Evolutionary conservation across 2,113 vertebrate genomes (phyloP), one percentile per base, ranked within the genome.

Genomic region (Crotalus horridus): DNA sequence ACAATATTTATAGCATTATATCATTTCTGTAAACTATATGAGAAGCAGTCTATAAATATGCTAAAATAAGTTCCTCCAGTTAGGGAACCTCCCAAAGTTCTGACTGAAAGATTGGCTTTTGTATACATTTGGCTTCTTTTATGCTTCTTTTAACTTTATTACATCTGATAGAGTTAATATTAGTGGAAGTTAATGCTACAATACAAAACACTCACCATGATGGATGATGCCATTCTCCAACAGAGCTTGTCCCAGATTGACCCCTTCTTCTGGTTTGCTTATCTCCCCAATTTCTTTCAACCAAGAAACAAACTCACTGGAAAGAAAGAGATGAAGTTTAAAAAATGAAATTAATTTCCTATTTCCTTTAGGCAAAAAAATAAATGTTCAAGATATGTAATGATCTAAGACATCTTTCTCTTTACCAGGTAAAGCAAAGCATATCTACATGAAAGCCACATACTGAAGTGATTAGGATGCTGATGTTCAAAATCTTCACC

Each of bases 141-240:
- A 39, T 9, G 69, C 17, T 81, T 81, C 33, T 88, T 88, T 56
- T 3, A 46, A 89, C 6, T 64, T 64, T 54, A 91, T 39, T 85
- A 15, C 93, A 29, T 55, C 53, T 2, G 93, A 96, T 39, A 8
- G 39, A 46, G 0, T 89, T 85, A 51, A 9, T 51, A 51, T 51
- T 51, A 51, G 8, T 51, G 48, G 48, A 51, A 51, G 48, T 29
- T 24, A 33, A 91, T 86, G 87, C 88, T 53, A 88, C 85, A 88
- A 87, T 85, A 88, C 2, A 23, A 51, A 90, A 61, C 24, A 96
- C 98, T 99, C 97, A 99, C 99, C 99, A 2, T 99, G 99, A 96
- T 99, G 99, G 96, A 99, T 99, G 90, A 99, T 99, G 85, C 99
- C 99, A 2, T 99, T 99, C 97, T 99, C 99, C 97, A 99, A 81